A percentile compares a stretch with the other conserved stretches of the same genome.
phyloP scores from a whole-genome alignment of 2,888 invertebrate genomes.

The Drosophila putrida region DNA sequence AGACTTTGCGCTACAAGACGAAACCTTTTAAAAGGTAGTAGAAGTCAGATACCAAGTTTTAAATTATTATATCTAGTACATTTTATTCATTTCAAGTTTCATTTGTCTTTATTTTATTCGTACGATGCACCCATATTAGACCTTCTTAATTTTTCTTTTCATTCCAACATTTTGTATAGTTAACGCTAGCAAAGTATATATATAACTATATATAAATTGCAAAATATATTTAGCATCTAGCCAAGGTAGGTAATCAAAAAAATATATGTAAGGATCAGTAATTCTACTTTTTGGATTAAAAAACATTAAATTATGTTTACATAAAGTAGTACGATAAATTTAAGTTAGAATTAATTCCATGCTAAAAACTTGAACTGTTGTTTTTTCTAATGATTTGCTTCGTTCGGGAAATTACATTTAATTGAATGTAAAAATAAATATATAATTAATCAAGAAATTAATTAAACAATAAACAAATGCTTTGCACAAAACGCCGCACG shows the following conservation, averaged over 20 bases:
- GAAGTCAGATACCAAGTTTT: background rate
- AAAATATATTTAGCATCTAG: slow-evolving; percentile 65
- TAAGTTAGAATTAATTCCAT: slow-evolving; percentile 44
- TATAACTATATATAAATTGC: slow-evolving; percentile 53
- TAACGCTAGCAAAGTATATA: slow-evolving; percentile 71
- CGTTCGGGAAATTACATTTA: slow-evolving; percentile 36
- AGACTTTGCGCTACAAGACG: slow-evolving; percentile 16
- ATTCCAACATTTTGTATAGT: slow-evolving; percentile 67
- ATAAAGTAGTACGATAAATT: slow-evolving; percentile 49
- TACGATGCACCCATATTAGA: slow-evolving; percentile 72
- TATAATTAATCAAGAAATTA: slow-evolving; percentile 61
- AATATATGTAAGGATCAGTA: slow-evolving; percentile 54
- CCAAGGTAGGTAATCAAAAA: slow-evolving; percentile 67
- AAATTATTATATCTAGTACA: background rate
- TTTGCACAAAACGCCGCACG: slow-evolving; percentile 84
- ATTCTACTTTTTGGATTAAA: slow-evolving; percentile 71
- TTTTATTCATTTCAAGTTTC: slow-evolving; percentile 6
- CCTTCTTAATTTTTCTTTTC: slow-evolving; percentile 51
- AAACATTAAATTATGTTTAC: slow-evolving; percentile 49
- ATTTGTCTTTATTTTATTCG: slow-evolving; percentile 61
- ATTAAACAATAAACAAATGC: slow-evolving; percentile 71
- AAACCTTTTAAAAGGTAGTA: background rate
- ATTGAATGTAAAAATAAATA: slow-evolving; percentile 67
- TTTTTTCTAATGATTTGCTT: slow-evolving; percentile 15
- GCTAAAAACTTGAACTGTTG: slow-evolving; percentile 43